A percentile compares a stretch with the other conserved stretches of the same genome.
phyloP scores from a whole-genome alignment of 2,113 vertebrate genomes.

The Charadrius vociferus region DNA sequence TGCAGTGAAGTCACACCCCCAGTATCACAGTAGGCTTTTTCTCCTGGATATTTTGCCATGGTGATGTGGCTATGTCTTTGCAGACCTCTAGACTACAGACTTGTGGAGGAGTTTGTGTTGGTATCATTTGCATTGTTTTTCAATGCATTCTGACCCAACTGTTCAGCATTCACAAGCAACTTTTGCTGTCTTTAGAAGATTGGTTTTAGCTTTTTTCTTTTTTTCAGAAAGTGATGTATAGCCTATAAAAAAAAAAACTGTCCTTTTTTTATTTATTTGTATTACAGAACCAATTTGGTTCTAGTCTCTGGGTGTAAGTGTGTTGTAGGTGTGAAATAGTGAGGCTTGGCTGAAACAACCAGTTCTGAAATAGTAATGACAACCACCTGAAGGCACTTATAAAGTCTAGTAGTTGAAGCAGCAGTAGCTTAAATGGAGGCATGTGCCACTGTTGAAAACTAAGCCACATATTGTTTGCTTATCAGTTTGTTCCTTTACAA shows the following conservation, averaged over 20 bases:
- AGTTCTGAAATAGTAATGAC: not conserved
- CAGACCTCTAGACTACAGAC: not conserved
- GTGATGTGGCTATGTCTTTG: not conserved
- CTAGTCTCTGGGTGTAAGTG: not conserved
- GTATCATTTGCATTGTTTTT: not conserved
- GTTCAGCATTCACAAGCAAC: not conserved
- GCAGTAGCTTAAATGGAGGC: not conserved
- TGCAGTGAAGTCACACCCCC: not conserved
- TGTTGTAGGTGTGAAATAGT: not conserved
- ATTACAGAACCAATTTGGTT: not conserved
- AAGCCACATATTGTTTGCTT: not conserved
- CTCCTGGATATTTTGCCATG: not conserved
- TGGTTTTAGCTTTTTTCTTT: not conserved
- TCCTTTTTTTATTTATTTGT: not conserved
- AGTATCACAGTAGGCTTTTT: not conserved
- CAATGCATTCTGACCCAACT: not conserved
- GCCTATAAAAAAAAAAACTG: not conserved
- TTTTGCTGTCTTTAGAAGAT: not conserved
- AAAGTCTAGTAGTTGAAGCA: not conserved
- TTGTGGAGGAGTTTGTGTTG: not conserved
- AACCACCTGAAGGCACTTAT: not conserved
- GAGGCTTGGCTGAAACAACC: not conserved
- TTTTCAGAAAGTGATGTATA: not conserved
- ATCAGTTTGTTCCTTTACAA: not conserved
- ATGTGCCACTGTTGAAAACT: not conserved